Percentiles rank a stretch among this genome's conserved stretches.
Conservation (phyloP, 2,113 vertebrate genomes). For the Pluvianellus socialis region DNA sequence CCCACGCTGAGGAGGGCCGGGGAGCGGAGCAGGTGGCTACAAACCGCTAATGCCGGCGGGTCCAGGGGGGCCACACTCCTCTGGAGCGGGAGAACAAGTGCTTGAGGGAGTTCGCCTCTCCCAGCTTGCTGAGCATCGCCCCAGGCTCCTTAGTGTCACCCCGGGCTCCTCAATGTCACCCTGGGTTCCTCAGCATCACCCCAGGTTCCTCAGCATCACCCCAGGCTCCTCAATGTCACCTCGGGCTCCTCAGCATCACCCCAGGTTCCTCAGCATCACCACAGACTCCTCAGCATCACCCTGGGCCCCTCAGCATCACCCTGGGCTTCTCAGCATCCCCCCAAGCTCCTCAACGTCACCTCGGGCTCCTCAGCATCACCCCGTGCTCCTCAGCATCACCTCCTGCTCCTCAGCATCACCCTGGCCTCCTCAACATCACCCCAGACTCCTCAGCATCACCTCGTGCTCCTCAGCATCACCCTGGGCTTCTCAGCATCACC, state of each 20-base stretch:
- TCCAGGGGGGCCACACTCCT: background rate
- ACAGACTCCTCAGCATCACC: background rate
- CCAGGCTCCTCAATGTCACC: background rate
- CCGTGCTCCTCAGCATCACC: too few relatives aligned
- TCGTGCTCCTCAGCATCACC: background rate
- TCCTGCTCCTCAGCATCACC: background rate
- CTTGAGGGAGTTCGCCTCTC: background rate
- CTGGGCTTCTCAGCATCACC: background rate
- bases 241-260: background rate
- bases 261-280: background rate
- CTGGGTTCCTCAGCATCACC: background rate
- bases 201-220: background rate
- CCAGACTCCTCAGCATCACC: too few relatives aligned
- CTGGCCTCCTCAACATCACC: background rate
- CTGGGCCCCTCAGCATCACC: too few relatives aligned
- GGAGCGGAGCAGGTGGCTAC: background rate
- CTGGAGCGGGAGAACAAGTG: background rate
- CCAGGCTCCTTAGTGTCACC: background rate
- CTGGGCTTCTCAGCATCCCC: too few relatives aligned
- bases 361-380: too few relatives aligned
- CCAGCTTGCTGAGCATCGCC: background rate
- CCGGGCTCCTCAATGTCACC: background rate
- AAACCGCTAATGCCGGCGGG: accelerated
- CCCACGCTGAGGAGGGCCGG: too few relatives aligned
- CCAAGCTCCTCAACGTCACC: too few relatives aligned